Percentiles rank a stretch among this genome's conserved stretches.
phyloP scores from a whole-genome alignment of 2,797 vertebrate genomes.

The Pangasius djambal region DNA sequence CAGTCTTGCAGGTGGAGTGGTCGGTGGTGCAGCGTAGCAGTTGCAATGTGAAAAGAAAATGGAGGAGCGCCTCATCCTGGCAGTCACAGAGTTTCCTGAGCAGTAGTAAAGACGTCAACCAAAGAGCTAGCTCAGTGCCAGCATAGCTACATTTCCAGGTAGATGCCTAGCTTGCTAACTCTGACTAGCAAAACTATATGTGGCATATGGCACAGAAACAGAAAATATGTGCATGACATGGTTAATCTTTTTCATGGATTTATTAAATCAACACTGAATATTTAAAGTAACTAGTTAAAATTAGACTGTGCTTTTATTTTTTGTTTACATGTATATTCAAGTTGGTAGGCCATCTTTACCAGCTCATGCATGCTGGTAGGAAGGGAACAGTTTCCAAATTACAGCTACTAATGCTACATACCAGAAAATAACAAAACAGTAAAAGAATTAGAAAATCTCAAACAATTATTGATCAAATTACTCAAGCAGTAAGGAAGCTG shows the following conservation, averaged over 20 bases:
- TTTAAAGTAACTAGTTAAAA: neutral
- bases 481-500: neutral
- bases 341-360: neutral
- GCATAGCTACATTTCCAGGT: neutral
- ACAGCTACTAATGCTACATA: neutral
- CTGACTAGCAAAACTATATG: neutral
- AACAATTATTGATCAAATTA: slow-evolving; percentile 1
- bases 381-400: neutral
- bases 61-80: neutral
- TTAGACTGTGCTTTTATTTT: neutral
- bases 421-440: neutral
- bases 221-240: neutral
- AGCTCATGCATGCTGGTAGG: neutral
- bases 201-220: neutral
- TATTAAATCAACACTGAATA: neutral
- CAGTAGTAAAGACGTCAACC: neutral
- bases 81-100: neutral
- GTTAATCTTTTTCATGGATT: neutral
- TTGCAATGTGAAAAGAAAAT: neutral
- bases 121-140: neutral
- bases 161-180: neutral
- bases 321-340: neutral
- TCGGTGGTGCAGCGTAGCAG: neutral
- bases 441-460: neutral
- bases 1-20: neutral